Evolutionary conservation across 1,140 invertebrate genomes (phyloP), one percentile per base, ranked within the genome.

Genomic region (Monomorium pharaonis): DNA sequence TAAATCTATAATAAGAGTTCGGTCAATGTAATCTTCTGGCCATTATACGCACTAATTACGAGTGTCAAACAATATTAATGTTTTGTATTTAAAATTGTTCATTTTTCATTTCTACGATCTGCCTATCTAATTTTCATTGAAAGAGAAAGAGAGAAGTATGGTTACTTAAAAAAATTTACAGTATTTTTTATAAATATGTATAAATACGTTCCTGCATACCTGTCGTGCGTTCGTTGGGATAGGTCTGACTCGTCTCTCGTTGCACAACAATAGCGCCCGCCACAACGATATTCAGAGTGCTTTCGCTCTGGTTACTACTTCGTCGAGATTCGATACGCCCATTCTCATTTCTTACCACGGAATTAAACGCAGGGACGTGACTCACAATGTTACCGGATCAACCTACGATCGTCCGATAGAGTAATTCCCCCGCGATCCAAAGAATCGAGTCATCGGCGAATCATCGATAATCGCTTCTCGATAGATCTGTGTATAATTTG

Each of bases 161-260:
- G 4, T 67, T 24, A 63, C 24, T 47, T 24, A 14, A n/a, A 42
- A n/a, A 42, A 65, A 67, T 67, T 47, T 44, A 24, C 12, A 24
- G 9, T 67, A 24, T 37, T 37, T 37, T 37, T 37, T 37, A 6
- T 67, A 24, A 12, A 24, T 16, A 10, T 21, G 0, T 54, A 21
- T 69, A 69, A 69, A 80, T 80, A 21, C 47, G 30, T 56, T 49
- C 47, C 77, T 69, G 63, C 7, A 65, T 58, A 67, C 72, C n/a
- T 58, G 27, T 51, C 24, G 49, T 56, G 37, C 12, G 62, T 89
- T 91, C 42, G 60, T 91, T 91, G 90, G 89, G 90, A 88, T 90
- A 91, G 90, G 90, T 89, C 84, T 81, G 86, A 58, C 75, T 60
- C 47, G 63, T 49, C 69, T 84, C 62, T 84, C 85, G 51, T 86